Evolutionary conservation across 2,113 vertebrate species (phyloP), one percentile per base, ranked within the genome.

Genomic region (Urocynchramus pylzowi): DNA sequence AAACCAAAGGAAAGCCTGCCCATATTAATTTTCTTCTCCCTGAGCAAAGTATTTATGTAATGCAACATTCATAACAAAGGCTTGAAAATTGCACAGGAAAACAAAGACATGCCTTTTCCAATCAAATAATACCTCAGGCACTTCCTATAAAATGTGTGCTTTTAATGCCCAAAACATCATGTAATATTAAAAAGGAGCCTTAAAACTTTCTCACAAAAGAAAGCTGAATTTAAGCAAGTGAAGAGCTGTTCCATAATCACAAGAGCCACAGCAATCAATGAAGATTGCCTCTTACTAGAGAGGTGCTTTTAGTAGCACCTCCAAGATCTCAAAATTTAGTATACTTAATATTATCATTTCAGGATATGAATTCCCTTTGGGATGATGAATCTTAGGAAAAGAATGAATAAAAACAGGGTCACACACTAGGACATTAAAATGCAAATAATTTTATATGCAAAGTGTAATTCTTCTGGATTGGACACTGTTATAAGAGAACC

Each of bases 251-350:
- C 93, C 85, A 75, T 79, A 93, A 96, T 95, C 90, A 90, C 69
- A 71, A 84, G 69, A 93, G 65, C 76, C 45, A 79, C 76, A 82
- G 92, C 90, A 96, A 94, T 92, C 93, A 93, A 37, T 81, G 92
- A 96, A 90, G 83, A 94, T 86, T 97, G 93, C 79, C 75, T 94
- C 87, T 94, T 88, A 71, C 68, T 74, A 47, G 79, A 90, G 41
- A 89, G 90, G 41, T 75, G 85, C 71, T 89, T 84, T 93, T 60
- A 87, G 86, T 33, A 90, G 76, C 65, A 87, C 16, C 31, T 81
- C 60, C 26, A 90, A 88, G 69, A 90, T 88, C 56, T 75, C 85
- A 79, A 83, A 91, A 93, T 94, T 74, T 45, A 47, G 42, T 49
- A 57, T 27, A 76, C 41, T 95, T 82, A 89, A 64, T 94, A 91